phyloP scores from a whole-genome alignment of 2,797 vertebrate genomes.

The Chiloscyllium punctatum region DNA sequence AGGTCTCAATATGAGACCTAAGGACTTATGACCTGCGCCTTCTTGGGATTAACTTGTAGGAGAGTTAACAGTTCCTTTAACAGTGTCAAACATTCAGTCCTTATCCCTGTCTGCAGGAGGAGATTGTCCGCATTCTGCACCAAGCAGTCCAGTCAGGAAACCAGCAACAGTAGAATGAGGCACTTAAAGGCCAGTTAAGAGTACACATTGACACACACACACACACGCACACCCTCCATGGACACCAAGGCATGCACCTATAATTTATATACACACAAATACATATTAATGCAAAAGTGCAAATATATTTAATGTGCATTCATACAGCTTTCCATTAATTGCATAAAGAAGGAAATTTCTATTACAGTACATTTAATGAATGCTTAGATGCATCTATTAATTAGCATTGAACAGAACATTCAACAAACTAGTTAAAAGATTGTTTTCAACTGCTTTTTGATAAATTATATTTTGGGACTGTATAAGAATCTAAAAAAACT shows the following conservation, averaged over 20 bases:
- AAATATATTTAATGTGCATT: neutral
- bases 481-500: neutral
- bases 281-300: neutral
- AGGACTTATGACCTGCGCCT: too few species aligned
- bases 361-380: neutral
- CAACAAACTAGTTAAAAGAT: neutral
- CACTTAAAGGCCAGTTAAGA: too few species aligned
- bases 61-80: too few species aligned
- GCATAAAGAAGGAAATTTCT: neutral
- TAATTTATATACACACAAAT: neutral
- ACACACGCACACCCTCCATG: neutral
- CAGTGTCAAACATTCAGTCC: too few species aligned
- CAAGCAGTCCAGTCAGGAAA: too few species aligned
- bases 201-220: neutral
- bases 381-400: neutral
- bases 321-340: neutral
- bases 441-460: neutral
- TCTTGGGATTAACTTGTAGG: too few species aligned
- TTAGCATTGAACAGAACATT: neutral
- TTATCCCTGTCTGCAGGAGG: too few species aligned
- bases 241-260: neutral
- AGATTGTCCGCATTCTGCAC: too few species aligned
- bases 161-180: too few species aligned
- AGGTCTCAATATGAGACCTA: too few species aligned
- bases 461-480: neutral